Conservation (phyloP, 2,888 invertebrate genomes). For the Dryococelus australis region DNA sequence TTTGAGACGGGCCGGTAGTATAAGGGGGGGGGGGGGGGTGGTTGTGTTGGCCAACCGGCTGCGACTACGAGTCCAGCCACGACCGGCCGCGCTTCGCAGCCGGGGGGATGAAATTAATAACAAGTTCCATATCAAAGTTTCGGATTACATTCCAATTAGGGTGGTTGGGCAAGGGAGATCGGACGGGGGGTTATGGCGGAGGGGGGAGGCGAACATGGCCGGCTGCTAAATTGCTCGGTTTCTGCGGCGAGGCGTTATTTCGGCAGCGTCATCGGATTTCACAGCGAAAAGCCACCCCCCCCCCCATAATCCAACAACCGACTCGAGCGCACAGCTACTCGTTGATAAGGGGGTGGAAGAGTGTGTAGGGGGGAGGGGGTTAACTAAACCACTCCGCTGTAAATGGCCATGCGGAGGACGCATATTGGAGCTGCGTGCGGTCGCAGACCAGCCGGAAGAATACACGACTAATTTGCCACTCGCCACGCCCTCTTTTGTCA, state of each 20-base stretch:
- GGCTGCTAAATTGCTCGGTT: background rate
- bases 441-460: background rate
- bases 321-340: too few species aligned
- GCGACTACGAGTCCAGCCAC: too few species aligned
- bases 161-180: background rate
- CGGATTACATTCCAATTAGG: slow-evolving; percentile 16
- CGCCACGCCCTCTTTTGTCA: background rate
- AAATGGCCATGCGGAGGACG: background rate
- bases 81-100: background rate
- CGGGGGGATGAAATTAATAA: background rate
- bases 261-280: slow-evolving; percentile 3
- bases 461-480: background rate
- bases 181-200: too few species aligned
- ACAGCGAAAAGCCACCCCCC: background rate
- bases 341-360: background rate
- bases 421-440: background rate
- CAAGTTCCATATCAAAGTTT: slow-evolving; percentile 10
- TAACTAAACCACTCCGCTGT: too few species aligned
- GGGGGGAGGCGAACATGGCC: background rate
- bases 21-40: too few species aligned
- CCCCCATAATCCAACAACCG: too few species aligned
- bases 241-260: slow-evolving; percentile 3
- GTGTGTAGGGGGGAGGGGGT: background rate
- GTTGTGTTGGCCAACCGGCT: too few species aligned
- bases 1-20: too few species aligned